These are phyloP conservation scores for Meta bourneti DNA, from an alignment of 2,888 invertebrate genomes.

Conservation along the genomic window DNA sequence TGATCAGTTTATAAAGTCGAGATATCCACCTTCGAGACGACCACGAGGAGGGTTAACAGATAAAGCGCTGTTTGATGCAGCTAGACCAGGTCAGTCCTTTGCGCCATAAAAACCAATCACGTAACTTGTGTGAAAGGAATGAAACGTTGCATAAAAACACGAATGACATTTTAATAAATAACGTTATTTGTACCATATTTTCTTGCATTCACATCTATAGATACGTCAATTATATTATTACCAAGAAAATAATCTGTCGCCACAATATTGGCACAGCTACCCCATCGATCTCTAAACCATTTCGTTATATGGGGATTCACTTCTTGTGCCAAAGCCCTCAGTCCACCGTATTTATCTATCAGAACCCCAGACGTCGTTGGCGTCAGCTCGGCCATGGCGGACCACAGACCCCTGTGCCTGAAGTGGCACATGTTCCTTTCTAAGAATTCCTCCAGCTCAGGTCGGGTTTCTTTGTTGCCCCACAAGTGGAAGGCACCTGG, in stretches of 20 bases:
- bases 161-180: slow-evolving; percentile 26
- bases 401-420: slow-evolving; percentile 49
- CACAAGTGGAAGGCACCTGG: slow-evolving; percentile 80
- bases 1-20: no score
- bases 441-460: slow-evolving; percentile 83
- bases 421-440: slow-evolving; percentile 77
- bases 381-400: slow-evolving; percentile 78
- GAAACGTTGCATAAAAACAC: not conserved
- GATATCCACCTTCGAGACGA: no score
- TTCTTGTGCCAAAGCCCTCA: slow-evolving; percentile 76
- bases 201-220: slow-evolving; percentile 72
- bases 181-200: slow-evolving; percentile 63
- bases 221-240: slow-evolving; percentile 77
- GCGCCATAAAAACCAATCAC: no score
- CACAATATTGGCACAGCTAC: slow-evolving; percentile 77
- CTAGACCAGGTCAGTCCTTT: no score
- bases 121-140: not conserved
- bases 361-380: slow-evolving; percentile 75
- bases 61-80: no score
- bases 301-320: slow-evolving; percentile 74
- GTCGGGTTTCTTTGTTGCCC: slow-evolving; percentile 85
- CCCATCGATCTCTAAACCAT: slow-evolving; percentile 77
- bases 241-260: slow-evolving; percentile 78
- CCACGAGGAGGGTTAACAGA: no score
- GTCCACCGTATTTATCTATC: slow-evolving; percentile 73